Percentiles rank a stretch among this genome's conserved stretches.
These are phyloP conservation scores for Pseudomugil tenellus DNA, from an alignment of 2,797 vertebrate genomes.

Conservation along the genomic window DNA sequence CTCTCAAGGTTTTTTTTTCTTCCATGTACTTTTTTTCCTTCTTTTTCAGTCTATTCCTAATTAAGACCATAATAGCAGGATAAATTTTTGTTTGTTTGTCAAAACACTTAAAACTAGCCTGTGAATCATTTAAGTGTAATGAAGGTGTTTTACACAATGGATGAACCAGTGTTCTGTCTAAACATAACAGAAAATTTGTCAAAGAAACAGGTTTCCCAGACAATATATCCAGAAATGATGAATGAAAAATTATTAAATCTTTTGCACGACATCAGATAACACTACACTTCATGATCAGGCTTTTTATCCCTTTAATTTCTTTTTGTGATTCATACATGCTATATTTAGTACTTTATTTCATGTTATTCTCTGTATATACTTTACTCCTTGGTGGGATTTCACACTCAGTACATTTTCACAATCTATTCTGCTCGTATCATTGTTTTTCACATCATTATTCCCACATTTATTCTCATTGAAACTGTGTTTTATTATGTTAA, in stretches of 20 bases:
- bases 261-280: no score
- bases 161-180: neutral
- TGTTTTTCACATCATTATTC: slow-evolving; percentile 47
- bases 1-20: neutral
- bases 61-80: no score
- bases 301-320: neutral
- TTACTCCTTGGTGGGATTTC: slow-evolving; percentile 2
- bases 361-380: neutral
- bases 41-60: neutral
- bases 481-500: slow-evolving; percentile 69
- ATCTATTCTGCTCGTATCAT: slow-evolving; percentile 24
- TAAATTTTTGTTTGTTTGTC: neutral
- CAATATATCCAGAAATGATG: neutral
- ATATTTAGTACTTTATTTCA: neutral
- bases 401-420: neutral
- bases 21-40: neutral
- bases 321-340: neutral
- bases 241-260: no score
- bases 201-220: neutral
- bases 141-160: neutral
- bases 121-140: neutral
- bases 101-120: neutral
- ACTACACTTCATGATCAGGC: no score
- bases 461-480: slow-evolving; percentile 35
- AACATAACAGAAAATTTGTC: neutral